These are phyloP conservation scores for Spodoptera littoralis DNA, from an alignment of 2,888 invertebrate species.

Conservation along the genomic window DNA sequence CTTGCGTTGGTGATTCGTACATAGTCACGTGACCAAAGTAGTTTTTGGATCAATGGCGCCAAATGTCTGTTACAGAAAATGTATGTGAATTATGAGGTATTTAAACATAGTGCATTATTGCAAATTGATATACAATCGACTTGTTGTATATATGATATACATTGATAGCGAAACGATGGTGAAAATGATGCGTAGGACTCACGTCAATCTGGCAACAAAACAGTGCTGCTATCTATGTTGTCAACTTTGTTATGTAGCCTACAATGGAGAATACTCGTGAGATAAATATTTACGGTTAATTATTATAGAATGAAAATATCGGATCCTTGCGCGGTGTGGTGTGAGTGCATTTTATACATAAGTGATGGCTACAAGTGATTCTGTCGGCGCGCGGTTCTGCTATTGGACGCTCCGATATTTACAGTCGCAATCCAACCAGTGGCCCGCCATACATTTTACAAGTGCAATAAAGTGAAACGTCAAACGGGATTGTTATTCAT, in stretches of 20 bases:
- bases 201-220: slow-evolving; percentile 89
- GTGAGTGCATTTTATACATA: slow-evolving; percentile 66
- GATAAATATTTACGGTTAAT: slow-evolving; percentile 90
- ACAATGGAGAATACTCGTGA: slow-evolving; percentile 90
- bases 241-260: slow-evolving; percentile 90
- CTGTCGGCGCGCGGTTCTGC: slow-evolving; percentile 17
- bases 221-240: slow-evolving; percentile 94
- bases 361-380: slow-evolving; percentile 31
- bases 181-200: slow-evolving; percentile 84
- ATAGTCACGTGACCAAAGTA: slow-evolving; percentile 88
- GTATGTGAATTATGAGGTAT: slow-evolving; percentile 78
- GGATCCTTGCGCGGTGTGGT: slow-evolving; percentile 57
- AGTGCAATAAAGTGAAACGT: slow-evolving; percentile 85
- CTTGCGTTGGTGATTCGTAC: slow-evolving; percentile 89
- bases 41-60: slow-evolving; percentile 89
- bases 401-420: slow-evolving; percentile 60
- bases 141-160: slow-evolving; percentile 59
- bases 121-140: slow-evolving; percentile 61
- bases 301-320: slow-evolving; percentile 76
- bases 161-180: slow-evolving; percentile 62
- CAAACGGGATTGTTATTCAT: slow-evolving; percentile 79
- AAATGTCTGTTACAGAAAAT: slow-evolving; percentile 87
- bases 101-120: slow-evolving; percentile 60
- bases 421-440: slow-evolving; percentile 63
- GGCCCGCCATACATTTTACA: slow-evolving; percentile 87